Evolutionary conservation across 1,140 invertebrate species (phyloP).

Genomic region (roundworm (Caenorhabditis elegans)): WBcel235 BX284606.5:4657501-4658000

Average conservation of each 20-base stretch:
- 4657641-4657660: slow-evolving; percentile 22
- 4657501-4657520: slow-evolving; percentile 38
- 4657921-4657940: slow-evolving; percentile 1
- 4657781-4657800: neutral
- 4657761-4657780: neutral
- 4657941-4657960: neutral
- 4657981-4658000: too few relatives aligned
- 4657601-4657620: slow-evolving; percentile 43
- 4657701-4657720: slow-evolving; percentile 17
- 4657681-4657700: slow-evolving; percentile 38
- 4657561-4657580: slow-evolving; percentile 23
- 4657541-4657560: slow-evolving; percentile 39
- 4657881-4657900: slow-evolving; percentile 23
- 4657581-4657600: slow-evolving; percentile 43
- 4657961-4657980: neutral
- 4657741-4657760: slow-evolving; percentile 15
- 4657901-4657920: slow-evolving; percentile 32
- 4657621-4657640: slow-evolving; percentile 43
- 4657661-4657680: slow-evolving; percentile 34
- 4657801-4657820: neutral
- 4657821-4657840: too few relatives aligned
- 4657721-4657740: slow-evolving; percentile 4
- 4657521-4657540: slow-evolving; percentile 28
- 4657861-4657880: slow-evolving; percentile 23
- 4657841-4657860: neutral